Conservation (phyloP, 2,888 invertebrate genomes). For the Sarcophaga variegata region DNA sequence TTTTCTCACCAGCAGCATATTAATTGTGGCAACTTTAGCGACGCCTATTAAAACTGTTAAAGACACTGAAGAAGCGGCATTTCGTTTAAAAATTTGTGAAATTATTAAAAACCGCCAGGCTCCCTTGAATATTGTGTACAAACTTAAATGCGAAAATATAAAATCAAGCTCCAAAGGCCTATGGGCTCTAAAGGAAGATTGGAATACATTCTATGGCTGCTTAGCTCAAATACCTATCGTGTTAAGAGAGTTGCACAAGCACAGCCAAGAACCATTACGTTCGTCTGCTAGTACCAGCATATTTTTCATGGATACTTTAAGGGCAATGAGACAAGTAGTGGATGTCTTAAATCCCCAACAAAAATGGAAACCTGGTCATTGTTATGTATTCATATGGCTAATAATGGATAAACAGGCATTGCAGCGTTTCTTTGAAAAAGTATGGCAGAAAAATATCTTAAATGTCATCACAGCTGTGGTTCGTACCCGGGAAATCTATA, state of each 20-base stretch:
- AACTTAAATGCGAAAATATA: background rate
- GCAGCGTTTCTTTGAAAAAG: slow-evolving; percentile 69
- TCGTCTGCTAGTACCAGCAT: slow-evolving; percentile 73
- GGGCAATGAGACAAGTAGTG: slow-evolving; percentile 69
- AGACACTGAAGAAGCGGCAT: background rate
- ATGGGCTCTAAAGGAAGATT: background rate
- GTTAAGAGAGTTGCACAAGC: slow-evolving; percentile 70
- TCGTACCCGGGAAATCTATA: slow-evolving; percentile 68
- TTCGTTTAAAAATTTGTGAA: slow-evolving; percentile 60
- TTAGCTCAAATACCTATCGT: slow-evolving; percentile 48
- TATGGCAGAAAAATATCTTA: slow-evolving; percentile 75
- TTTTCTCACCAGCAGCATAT: background rate
- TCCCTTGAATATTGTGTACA: slow-evolving; percentile 59
- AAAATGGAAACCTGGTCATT: slow-evolving; percentile 74
- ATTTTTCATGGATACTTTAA: slow-evolving; percentile 70
- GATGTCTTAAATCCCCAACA: slow-evolving; percentile 74
- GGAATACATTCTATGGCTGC: slow-evolving; percentile 57
- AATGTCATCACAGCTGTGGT: slow-evolving; percentile 73
- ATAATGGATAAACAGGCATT: slow-evolving; percentile 67
- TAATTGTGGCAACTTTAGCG: background rate
- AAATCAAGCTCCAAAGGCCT: too few species aligned
- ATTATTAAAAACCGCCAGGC: slow-evolving; percentile 33
- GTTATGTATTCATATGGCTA: slow-evolving; percentile 76
- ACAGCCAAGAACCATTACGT: slow-evolving; percentile 72
- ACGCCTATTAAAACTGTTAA: background rate